phyloP scores from a whole-genome alignment of 1,140 invertebrate species.

The Pseudobourletiella spinata region DNA sequence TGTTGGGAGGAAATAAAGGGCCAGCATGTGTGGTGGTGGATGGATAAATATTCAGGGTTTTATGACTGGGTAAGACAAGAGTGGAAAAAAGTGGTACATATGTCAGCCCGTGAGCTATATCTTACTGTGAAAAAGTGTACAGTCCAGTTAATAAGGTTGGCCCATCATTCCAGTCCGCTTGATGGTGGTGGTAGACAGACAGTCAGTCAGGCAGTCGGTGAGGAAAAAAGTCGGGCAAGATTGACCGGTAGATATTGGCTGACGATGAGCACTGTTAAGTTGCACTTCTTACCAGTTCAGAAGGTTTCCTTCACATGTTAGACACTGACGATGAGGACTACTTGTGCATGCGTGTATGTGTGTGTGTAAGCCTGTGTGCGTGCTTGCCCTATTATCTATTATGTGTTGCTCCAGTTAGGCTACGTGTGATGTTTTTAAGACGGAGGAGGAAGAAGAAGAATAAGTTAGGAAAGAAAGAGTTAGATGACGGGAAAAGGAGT shows the following conservation, averaged over 20 bases:
- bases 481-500: neutral
- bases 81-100: too few species aligned
- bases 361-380: too few species aligned
- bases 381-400: neutral
- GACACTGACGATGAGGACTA: too few species aligned
- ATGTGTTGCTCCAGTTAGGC: neutral
- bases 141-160: too few species aligned
- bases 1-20: too few species aligned
- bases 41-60: too few species aligned
- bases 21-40: too few species aligned
- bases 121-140: too few species aligned
- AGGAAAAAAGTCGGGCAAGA: constrained; percentile 1
- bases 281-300: constrained; percentile 7
- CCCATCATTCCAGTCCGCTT: neutral
- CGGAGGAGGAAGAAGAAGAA: neutral
- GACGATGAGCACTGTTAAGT: neutral
- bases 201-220: constrained; percentile 1
- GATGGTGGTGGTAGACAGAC: neutral
- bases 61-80: too few species aligned
- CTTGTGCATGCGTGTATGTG: too few species aligned
- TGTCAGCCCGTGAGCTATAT: too few species aligned
- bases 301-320: neutral
- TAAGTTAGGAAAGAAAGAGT: constrained; percentile 1
- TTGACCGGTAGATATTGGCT: constrained; percentile 10
- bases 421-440: constrained; percentile 3